Percentiles rank a stretch among this genome's conserved stretches.
Evolutionary conservation across 2,888 invertebrate genomes (phyloP).

Genomic region (Pelosia muscerda): DNA sequence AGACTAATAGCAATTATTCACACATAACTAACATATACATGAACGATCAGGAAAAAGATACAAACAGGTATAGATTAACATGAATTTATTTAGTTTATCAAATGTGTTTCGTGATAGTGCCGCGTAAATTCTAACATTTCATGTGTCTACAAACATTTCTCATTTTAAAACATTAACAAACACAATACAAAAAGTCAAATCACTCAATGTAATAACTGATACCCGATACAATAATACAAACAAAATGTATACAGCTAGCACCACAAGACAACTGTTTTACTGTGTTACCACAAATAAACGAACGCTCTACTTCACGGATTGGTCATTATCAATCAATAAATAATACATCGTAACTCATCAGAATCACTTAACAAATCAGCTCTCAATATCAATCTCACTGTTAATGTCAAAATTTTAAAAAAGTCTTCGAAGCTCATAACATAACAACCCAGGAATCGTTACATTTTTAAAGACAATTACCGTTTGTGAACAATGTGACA

Average conservation of each 20-base stretch:
- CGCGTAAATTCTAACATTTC: conserved; percentile 76
- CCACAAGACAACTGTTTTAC: conserved; percentile 45
- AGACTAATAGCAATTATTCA: background rate
- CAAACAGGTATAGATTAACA: conserved; percentile 73
- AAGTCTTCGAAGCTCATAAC: background rate
- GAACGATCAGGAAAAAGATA: conserved; percentile 46
- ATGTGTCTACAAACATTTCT: conserved; percentile 72
- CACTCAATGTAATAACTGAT: conserved; percentile 33
- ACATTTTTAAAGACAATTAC: conserved; percentile 27
- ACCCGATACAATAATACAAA: conserved; percentile 37
- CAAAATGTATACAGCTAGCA: conserved; percentile 58
- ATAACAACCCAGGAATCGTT: conserved; percentile 23
- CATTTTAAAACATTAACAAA: conserved; percentile 58
- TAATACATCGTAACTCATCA: conserved; percentile 46
- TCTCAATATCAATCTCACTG: conserved; percentile 33
- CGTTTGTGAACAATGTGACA: conserved; percentile 48
- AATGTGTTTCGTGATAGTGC: conserved; percentile 83
- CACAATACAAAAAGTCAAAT: conserved; percentile 57
- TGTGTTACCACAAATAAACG: conserved; percentile 51
- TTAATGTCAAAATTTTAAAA: conserved; percentile 38
- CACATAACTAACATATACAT: background rate
- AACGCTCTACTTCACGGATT: conserved; percentile 48
- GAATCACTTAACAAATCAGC: conserved; percentile 51
- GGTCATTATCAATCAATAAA: conserved; percentile 21
- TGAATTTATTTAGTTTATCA: conserved; percentile 84